phyloP scores from a whole-genome alignment of 2,888 invertebrate genomes.

The Philereme vetulata region DNA sequence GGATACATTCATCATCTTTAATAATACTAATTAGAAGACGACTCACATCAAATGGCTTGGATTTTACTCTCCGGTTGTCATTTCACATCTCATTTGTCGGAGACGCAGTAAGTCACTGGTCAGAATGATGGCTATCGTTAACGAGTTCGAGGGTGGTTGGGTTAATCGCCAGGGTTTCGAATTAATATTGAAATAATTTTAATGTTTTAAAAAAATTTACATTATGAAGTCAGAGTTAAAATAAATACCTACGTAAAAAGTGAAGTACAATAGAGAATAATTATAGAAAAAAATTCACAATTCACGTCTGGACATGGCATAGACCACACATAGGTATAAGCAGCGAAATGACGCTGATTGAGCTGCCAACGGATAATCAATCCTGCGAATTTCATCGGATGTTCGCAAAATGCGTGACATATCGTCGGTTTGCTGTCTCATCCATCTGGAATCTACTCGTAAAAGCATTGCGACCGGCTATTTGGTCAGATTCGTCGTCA shows the following conservation, averaged over 20 bases:
- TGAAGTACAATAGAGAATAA: background rate
- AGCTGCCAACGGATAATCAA: background rate
- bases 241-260: background rate
- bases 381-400: constrained; percentile 5
- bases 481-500: constrained; percentile 3
- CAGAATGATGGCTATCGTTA: constrained; percentile 17
- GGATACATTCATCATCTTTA: background rate
- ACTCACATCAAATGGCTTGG: constrained; percentile 14
- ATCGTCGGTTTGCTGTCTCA: constrained; percentile 9
- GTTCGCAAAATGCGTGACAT: constrained; percentile 6
- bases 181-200: constrained; percentile 5
- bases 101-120: constrained; percentile 7
- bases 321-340: no score
- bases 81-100: constrained; percentile 17
- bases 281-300: background rate
- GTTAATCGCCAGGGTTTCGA: constrained; percentile 6
- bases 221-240: background rate
- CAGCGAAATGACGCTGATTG: background rate
- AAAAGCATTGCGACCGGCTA: constrained; percentile 7
- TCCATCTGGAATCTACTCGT: constrained; percentile 3
- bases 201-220: background rate
- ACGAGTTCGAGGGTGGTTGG: constrained; percentile 11
- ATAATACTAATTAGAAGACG: background rate
- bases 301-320: no score
- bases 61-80: constrained; percentile 9